Percentiles rank a stretch among this genome's conserved stretches.
Evolutionary conservation across 64 coral and sea anemone species (phyloP).

Genomic region (Montipora efflorescens): DNA sequence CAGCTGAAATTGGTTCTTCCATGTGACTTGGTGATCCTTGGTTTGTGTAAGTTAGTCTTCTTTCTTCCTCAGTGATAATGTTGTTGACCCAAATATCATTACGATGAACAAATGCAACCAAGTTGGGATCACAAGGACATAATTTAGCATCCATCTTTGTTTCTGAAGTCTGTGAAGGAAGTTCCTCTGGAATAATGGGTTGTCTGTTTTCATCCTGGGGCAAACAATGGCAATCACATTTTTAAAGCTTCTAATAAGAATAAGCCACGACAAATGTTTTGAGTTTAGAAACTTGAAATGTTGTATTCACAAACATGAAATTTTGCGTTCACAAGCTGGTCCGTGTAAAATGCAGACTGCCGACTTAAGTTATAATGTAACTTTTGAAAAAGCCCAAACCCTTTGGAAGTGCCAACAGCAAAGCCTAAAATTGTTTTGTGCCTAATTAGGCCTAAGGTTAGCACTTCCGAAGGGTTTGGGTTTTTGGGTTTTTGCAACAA

Average conservation of each 20-base stretch:
- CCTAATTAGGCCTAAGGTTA: too few species aligned
- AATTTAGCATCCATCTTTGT: slow-evolving; percentile 98
- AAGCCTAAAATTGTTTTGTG: too few species aligned
- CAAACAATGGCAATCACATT: neutral
- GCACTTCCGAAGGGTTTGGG: too few species aligned
- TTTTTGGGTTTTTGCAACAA: too few species aligned
- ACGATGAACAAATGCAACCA: slow-evolving; percentile 95
- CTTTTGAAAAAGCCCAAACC: too few species aligned
- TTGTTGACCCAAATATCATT: slow-evolving; percentile 97
- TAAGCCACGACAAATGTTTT: neutral
- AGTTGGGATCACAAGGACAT: slow-evolving; percentile 91
- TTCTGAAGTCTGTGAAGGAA: slow-evolving; percentile 83
- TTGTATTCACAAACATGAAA: too few species aligned
- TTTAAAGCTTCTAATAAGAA: neutral
- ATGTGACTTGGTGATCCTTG: slow-evolving; percentile 77
- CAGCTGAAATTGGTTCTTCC: slow-evolving; percentile 92
- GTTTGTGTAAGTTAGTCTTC: slow-evolving; percentile 84
- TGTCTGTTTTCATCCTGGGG: slow-evolving; percentile 50
- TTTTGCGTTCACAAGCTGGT: too few species aligned
- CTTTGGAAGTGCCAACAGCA: too few species aligned
- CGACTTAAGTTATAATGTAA: too few species aligned
- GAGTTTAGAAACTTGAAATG: too few species aligned
- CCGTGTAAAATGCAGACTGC: too few species aligned
- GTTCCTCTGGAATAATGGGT: slow-evolving; percentile 84
- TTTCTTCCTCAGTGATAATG: slow-evolving; percentile 83